Conservation (phyloP, 2,113 vertebrate species). For the Polyodon spathula region DNA sequence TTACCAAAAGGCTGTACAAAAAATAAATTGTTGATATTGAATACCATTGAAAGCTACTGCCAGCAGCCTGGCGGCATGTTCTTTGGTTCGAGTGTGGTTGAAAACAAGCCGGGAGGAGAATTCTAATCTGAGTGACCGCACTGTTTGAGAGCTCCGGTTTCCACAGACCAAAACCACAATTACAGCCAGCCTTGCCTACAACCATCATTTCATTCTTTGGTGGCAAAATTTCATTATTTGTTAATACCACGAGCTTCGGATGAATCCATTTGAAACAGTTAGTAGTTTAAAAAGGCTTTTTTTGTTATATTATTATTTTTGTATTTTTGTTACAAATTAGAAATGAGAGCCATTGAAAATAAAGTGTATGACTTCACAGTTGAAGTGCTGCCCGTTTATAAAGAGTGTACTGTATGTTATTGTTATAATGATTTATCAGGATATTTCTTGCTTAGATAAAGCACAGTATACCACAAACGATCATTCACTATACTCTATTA, state of each 20-base stretch:
- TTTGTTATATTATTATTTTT: too few relatives aligned
- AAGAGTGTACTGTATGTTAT: too few relatives aligned
- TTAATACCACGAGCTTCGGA: background rate
- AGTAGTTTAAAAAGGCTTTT: background rate
- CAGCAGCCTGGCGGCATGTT: background rate
- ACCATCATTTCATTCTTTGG: background rate
- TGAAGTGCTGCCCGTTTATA: too few relatives aligned
- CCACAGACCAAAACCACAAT: constrained; percentile 17
- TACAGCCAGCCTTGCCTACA: constrained; percentile 10
- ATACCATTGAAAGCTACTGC: background rate
- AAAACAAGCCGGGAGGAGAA: constrained; percentile 8
- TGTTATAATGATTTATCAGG: too few relatives aligned
- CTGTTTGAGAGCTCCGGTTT: background rate
- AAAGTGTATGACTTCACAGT: too few relatives aligned
- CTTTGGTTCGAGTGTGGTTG: constrained; percentile 7
- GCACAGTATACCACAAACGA: too few relatives aligned
- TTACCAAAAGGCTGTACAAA: background rate
- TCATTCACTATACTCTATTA: too few relatives aligned
- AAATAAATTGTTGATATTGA: constrained; percentile 2
- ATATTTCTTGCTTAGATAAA: too few relatives aligned
- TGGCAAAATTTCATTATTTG: constrained; percentile 1
- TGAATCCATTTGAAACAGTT: background rate
- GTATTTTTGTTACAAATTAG: too few relatives aligned
- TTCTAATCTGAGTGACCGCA: background rate
- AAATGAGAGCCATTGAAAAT: too few relatives aligned